Evolutionary conservation across 1,140 invertebrate genomes (phyloP).

Genomic region (Platyscapa corneri): DNA sequence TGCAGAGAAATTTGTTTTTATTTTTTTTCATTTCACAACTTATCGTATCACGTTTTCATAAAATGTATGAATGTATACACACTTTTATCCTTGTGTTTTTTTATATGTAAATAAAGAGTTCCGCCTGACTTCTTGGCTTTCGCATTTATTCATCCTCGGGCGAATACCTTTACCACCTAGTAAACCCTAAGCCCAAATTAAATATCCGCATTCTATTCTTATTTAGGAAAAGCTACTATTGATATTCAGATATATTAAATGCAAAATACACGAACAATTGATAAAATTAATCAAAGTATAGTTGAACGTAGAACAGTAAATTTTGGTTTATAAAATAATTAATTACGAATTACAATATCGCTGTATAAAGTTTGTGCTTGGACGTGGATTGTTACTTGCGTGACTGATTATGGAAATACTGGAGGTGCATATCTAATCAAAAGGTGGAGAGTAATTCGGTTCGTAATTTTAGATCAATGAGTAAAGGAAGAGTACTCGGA

Average conservation of each 20-base stretch:
- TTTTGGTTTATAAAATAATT: background rate
- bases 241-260: too few species aligned
- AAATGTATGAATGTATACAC: constrained; percentile 54
- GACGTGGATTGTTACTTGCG: background rate
- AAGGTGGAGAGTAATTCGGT: background rate
- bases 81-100: constrained; percentile 63
- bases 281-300: too few species aligned
- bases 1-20: background rate
- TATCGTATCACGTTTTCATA: too few species aligned
- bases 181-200: too few species aligned
- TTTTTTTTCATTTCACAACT: constrained; percentile 19
- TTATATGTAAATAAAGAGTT: constrained; percentile 70
- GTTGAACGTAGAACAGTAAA: too few species aligned
- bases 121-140: constrained; percentile 51
- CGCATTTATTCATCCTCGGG: background rate
- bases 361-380: background rate
- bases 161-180: background rate
- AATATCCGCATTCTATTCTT: too few species aligned
- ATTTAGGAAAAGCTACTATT: too few species aligned
- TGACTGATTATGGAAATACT: background rate
- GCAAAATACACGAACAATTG: too few species aligned
- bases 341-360: too few species aligned
- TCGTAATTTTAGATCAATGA: background rate
- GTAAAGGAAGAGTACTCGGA: too few species aligned
- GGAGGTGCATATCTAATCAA: background rate